Conservation (phyloP, 30 jellyfish, hydroid and myxozoan genomes). For the Aurelia sp. region DNA sequence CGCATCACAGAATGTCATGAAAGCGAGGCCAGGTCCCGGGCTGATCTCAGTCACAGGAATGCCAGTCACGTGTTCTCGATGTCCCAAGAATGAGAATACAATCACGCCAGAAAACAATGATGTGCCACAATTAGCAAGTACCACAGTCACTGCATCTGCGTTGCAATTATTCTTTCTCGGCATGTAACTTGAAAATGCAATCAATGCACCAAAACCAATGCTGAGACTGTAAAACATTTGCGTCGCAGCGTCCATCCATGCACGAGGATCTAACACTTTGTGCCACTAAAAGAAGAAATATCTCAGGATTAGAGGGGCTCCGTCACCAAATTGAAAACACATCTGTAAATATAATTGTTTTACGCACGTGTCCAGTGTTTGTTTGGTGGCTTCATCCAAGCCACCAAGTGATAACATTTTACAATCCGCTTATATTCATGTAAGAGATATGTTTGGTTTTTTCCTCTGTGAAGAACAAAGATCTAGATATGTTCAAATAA, state of each 20-base stretch:
- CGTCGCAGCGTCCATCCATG: conserved; percentile 99
- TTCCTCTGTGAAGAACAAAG: too few species aligned
- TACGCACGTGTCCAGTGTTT: too few species aligned
- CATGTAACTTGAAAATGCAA: conserved; percentile 97
- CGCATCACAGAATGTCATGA: conserved; percentile 96
- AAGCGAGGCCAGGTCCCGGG: conserved; percentile 99
- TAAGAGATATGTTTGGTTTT: too few species aligned
- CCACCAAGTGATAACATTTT: too few species aligned
- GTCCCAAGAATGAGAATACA: conserved; percentile 93
- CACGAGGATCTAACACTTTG: conserved; percentile 74
- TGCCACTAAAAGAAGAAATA: conserved; percentile 52
- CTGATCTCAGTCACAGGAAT: conserved; percentile 82
- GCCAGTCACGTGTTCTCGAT: conserved; percentile 84
- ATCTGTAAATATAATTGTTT: too few species aligned
- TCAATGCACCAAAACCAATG: conserved; percentile 97
- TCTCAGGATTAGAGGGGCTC: background rate
- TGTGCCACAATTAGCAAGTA: conserved; percentile 94
- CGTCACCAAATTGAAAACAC: too few species aligned
- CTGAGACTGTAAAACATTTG: conserved; percentile 96
- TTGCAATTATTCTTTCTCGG: conserved; percentile 92
- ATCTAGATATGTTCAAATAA: too few species aligned
- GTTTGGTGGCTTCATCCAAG: too few species aligned
- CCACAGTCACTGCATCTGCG: conserved; percentile 88
- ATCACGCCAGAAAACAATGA: conserved; percentile 95
- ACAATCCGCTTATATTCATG: too few species aligned